A percentile compares a stretch with the other conserved stretches of the same genome.
Evolutionary conservation across 2,888 invertebrate genomes (phyloP).

Genomic region (Orthosia incerta): DNA sequence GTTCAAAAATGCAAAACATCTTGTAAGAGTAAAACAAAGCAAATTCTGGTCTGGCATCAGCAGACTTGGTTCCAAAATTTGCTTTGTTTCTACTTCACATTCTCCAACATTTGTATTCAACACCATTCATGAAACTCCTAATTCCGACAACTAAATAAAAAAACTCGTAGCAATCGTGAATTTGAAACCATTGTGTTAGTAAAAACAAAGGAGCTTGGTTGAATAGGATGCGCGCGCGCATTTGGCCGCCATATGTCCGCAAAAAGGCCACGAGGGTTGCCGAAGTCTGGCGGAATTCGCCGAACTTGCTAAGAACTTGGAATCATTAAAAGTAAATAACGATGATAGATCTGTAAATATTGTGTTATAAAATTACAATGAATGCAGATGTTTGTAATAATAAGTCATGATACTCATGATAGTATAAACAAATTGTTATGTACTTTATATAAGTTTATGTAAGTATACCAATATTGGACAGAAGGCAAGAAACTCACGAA

Average conservation of each 20-base stretch:
- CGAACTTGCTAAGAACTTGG: constrained; percentile 63
- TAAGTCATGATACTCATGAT: constrained; percentile 7
- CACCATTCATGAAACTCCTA: constrained; percentile 32
- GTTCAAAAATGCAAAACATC: background rate
- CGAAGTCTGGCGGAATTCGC: constrained; percentile 74
- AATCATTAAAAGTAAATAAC: constrained; percentile 12
- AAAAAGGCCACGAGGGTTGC: constrained; percentile 74
- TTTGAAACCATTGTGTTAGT: constrained; percentile 45
- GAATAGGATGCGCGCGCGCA: constrained; percentile 77
- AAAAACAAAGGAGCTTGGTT: constrained; percentile 64
- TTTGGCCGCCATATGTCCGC: constrained; percentile 85
- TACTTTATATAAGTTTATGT: background rate
- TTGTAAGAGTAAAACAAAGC: background rate
- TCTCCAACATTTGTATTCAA: constrained; percentile 29
- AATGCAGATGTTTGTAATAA: constrained; percentile 43
- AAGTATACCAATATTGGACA: background rate
- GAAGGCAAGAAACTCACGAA: background rate
- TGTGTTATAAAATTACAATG: constrained; percentile 30
- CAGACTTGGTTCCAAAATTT: background rate
- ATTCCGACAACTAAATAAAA: constrained; percentile 48
- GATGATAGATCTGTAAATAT: constrained; percentile 1
- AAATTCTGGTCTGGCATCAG: background rate
- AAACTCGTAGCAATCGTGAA: constrained; percentile 30
- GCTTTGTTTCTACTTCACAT: background rate
- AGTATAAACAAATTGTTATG: constrained; percentile 7